Evolutionary conservation across 2,888 invertebrate genomes (phyloP), one percentile per base, ranked within the genome.

Genomic region (Camponotus fellah): DNA sequence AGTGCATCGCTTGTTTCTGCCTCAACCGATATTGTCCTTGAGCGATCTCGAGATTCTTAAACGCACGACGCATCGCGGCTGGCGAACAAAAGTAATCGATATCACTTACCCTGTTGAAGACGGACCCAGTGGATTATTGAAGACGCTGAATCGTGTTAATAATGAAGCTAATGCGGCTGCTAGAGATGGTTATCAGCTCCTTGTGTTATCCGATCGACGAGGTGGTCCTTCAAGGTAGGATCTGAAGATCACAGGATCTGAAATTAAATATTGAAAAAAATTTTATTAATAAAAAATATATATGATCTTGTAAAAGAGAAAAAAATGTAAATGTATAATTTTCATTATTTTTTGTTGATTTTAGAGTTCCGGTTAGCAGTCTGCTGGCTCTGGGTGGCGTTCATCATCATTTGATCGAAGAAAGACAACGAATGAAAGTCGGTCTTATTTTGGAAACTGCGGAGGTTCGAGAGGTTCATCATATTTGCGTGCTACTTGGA

Each of bases 381-480:
- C 95, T 99, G 84, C 95, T 99, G 84, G 98, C 98, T 1, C 95
- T 99, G 76, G 99, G 99, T 66, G 98, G 99, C 26, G 97, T 98
- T 2, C 99, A 99, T 95, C 99, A 99, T 94, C 97, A 98, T 94
- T 95, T 99, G 91, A 99, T 99, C 92, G 98, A 99, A 94, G 98
- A 98, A 46, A 96, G 99, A 56, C 97, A 98, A 91, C 97, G 99
- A 75, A 99, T 99, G 98, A 99, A 99, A 95, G 98, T 99, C 34
- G 99, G 99, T 56, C 95, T 99, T 80, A 96, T 99, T 81, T 96
- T 99, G 81, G 99, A 99, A 95, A 99, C 99, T 0, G 99, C 98
- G 1, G 99, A 99, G 95, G 99, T 99, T 0, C 96, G 99, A 91
- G 99, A 98, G 92, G 98, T 99, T 0, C 99, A 99, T 94, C 99